Conservation (phyloP, 2,113 vertebrate genomes). For the Microtus richardsoni region DNA sequence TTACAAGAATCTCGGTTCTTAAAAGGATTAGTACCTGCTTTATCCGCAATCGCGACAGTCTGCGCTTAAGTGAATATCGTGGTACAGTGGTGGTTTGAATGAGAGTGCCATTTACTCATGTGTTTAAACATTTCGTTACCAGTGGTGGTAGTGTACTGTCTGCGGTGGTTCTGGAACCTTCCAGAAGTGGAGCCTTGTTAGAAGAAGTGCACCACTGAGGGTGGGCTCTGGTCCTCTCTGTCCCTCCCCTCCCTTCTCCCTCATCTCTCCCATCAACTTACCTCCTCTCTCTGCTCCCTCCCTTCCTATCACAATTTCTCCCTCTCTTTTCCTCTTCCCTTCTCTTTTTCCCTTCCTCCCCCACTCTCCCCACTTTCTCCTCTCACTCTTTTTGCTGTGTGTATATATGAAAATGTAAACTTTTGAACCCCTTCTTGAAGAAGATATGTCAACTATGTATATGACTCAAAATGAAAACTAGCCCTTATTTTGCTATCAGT, state of each 20-base stretch:
- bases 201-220: neutral
- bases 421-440: neutral
- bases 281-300: neutral
- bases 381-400: neutral
- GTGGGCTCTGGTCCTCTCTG: neutral
- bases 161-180: too few species aligned
- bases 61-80: neutral
- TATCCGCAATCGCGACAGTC: neutral
- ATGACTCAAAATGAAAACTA: neutral
- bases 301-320: too few species aligned
- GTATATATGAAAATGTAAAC: neutral
- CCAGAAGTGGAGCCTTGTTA: neutral
- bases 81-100: too few species aligned
- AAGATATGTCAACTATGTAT: neutral
- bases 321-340: neutral
- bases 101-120: neutral
- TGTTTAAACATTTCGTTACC: neutral
- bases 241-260: accelerated
- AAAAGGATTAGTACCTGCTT: neutral
- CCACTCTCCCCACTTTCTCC: too few species aligned
- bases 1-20: neutral
- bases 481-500: neutral
- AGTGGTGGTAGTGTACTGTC: neutral
- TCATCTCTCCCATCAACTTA: neutral
- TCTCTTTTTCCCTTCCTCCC: neutral